Base-by-base conservation (phyloP, 1,140 invertebrate genomes). In the Nixonia krombeini region DNA sequence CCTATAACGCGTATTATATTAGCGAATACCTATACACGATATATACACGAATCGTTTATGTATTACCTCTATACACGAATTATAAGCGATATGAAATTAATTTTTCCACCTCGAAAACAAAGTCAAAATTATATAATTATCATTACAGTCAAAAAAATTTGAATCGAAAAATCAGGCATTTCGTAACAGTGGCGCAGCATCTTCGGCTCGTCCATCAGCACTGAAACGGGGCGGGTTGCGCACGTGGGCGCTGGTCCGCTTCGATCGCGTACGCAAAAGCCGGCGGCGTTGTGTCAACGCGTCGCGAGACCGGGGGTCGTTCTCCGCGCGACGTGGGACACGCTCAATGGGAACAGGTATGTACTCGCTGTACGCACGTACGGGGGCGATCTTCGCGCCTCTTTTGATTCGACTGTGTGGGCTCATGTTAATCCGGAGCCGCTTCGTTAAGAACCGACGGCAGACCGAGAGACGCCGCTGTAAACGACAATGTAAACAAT, bases 241-340 rank as follows among this genome's bases (percentile, higher is more conserved):
- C 26, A 55, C 65, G 72, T 74, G 59, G 69, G 72, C 70, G 69
- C 66, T 70, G 70, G 50, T 59, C 63, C 53, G 65, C 63, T 70
- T 70, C 33, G 52, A 65, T 66, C 58, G 59, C 29, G 57, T 57
- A 62, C 49, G 65, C 52, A 61, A 51, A 59, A 55, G 45, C 31
- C 29, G 40, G 25, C 26, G 40, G 26, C 17, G 25, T 55, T 53
- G n/a, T n/a, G n/a, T n/a, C n/a, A n/a, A n/a, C n/a, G n/a, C n/a
- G n/a, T n/a, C n/a, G n/a, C n/a, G n/a, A n/a, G n/a, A n/a, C n/a
- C n/a, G n/a, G n/a, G n/a, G n/a, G n/a, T n/a, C n/a, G n/a, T n/a
- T n/a, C n/a, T n/a, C 4, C 25, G 25, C 64, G 23, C 62, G 46
- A 52, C 62, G 64, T 67, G 56, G 64, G 64, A 46, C 61, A 59